phyloP scores from a whole-genome alignment of 1,140 invertebrate species.

The Diuraphis noxia region DNA sequence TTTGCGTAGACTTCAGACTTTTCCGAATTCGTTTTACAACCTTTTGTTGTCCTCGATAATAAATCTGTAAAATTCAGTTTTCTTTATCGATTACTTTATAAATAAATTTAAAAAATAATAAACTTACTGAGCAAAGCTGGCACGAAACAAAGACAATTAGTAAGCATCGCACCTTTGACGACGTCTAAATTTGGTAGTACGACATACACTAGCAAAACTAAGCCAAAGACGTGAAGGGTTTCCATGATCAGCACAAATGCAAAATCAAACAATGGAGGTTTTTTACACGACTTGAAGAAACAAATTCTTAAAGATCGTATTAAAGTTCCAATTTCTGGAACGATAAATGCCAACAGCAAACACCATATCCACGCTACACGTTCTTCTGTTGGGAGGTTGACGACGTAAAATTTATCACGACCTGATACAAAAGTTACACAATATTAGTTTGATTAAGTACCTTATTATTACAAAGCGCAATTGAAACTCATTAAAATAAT shows the following conservation, averaged over 20 bases:
- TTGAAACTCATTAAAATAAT: background rate
- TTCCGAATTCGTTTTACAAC: constrained; percentile 57
- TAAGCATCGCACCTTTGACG: constrained; percentile 89
- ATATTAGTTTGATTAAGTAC: background rate
- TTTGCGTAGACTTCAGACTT: constrained; percentile 73
- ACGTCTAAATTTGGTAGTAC: constrained; percentile 89
- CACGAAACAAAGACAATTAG: constrained; percentile 89
- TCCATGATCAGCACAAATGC: constrained; percentile 76
- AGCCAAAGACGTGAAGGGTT: constrained; percentile 81
- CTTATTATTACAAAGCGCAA: background rate
- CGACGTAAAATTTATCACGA: constrained; percentile 80
- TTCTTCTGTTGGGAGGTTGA: constrained; percentile 77
- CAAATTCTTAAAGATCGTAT: constrained; percentile 84
- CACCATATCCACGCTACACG: constrained; percentile 92
- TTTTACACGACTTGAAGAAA: constrained; percentile 73
- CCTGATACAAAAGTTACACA: constrained; percentile 62
- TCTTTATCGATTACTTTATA: background rate
- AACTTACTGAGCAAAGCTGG: constrained; percentile 74
- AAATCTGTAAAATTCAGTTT: constrained; percentile 66
- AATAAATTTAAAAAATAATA: background rate
- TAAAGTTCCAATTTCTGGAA: constrained; percentile 84
- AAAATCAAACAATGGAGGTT: constrained; percentile 58
- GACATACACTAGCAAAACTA: constrained; percentile 81
- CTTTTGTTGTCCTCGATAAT: constrained; percentile 76
- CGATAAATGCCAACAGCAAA: constrained; percentile 80